phyloP scores from a whole-genome alignment of 2,888 invertebrate genomes.

The Drosophila monieri region DNA sequence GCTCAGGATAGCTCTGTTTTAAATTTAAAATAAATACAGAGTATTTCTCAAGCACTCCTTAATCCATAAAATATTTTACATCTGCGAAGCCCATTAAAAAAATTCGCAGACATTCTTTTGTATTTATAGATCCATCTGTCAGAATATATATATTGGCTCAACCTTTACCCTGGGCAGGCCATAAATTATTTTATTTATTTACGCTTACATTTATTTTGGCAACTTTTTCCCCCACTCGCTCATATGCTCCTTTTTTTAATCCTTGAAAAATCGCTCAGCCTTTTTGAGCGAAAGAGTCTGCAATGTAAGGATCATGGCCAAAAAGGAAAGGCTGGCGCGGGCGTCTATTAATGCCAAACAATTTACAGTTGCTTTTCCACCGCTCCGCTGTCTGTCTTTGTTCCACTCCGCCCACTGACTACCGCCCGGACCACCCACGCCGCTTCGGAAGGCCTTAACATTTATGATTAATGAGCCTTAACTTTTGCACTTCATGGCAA shows the following conservation, averaged over 20 bases:
- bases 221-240: constrained; percentile 10
- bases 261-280: constrained; percentile 30
- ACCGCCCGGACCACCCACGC: constrained; percentile 48
- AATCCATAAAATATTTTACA: constrained; percentile 2
- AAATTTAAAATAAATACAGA: constrained; percentile 5
- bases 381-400: constrained; percentile 35
- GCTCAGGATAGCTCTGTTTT: no score
- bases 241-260: constrained; percentile 13
- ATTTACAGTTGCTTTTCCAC: constrained; percentile 58
- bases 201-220: constrained; percentile 23
- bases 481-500: constrained; percentile 77
- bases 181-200: constrained; percentile 35
- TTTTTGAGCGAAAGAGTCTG: constrained; percentile 12
- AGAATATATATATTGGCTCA: constrained; percentile 17
- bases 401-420: constrained; percentile 5
- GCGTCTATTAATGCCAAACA: constrained; percentile 62
- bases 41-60: not conserved
- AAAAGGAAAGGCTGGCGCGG: constrained; percentile 3
- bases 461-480: constrained; percentile 79
- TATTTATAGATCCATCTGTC: constrained; percentile 15
- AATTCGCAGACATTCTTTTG: not conserved
- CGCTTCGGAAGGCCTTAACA: constrained; percentile 51
- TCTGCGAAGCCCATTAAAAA: no score
- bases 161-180: constrained; percentile 14
- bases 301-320: constrained; percentile 3